Percentiles rank a stretch among this genome's conserved stretches.
Evolutionary conservation across 1,140 invertebrate species (phyloP).

Genomic region (Heliothis virescens): DNA sequence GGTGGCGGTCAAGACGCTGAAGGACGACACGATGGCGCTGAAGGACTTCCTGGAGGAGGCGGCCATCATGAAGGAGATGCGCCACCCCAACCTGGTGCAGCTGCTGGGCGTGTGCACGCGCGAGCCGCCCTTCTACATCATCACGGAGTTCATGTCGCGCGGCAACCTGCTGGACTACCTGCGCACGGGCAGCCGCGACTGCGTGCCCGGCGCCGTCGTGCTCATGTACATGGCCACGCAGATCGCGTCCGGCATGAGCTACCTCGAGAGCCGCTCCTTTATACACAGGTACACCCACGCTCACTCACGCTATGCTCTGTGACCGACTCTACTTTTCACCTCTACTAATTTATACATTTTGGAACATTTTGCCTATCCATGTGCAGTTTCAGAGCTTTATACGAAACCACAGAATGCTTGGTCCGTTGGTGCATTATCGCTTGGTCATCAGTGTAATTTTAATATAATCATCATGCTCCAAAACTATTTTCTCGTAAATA

Average conservation of each 20-base stretch:
- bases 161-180: slow-evolving; percentile 99
- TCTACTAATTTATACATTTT: too few relatives aligned
- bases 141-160: slow-evolving; percentile 99
- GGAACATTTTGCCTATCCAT: too few relatives aligned
- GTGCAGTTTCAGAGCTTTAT: too few relatives aligned
- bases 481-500: too few relatives aligned
- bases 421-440: too few relatives aligned
- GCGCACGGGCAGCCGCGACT: slow-evolving; percentile 94
- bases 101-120: slow-evolving; percentile 98
- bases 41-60: slow-evolving; percentile 99
- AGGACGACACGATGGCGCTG: slow-evolving; percentile 99
- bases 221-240: slow-evolving; percentile 99
- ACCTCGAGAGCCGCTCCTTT: slow-evolving; percentile 97
- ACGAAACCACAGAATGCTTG: too few relatives aligned
- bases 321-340: too few relatives aligned
- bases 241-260: slow-evolving; percentile 99
- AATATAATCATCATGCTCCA: too few relatives aligned
- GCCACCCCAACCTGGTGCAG: slow-evolving; percentile 99
- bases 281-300: slow-evolving; percentile 93
- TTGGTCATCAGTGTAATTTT: too few relatives aligned
- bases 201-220: slow-evolving; percentile 95
- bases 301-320: neutral
- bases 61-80: slow-evolving; percentile 99
- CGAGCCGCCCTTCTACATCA: slow-evolving; percentile 99
- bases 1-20: slow-evolving; percentile 98